These are phyloP conservation scores for Brachymystax lenok DNA, from an alignment of 2,797 vertebrate species.

Conservation along the genomic window DNA sequence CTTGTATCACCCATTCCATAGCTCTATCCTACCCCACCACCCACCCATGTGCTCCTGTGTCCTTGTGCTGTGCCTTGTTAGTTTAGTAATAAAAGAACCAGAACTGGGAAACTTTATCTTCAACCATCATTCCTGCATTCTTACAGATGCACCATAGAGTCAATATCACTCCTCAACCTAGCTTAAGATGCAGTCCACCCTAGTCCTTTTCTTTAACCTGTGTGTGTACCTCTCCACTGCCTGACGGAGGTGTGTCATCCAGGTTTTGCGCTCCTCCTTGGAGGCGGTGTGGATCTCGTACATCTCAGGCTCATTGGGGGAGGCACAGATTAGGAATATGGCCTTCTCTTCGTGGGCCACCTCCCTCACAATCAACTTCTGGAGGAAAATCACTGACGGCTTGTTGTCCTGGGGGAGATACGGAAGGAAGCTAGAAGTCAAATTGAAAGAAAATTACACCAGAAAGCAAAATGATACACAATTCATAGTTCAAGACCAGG, in stretches of 20 bases:
- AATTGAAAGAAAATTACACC: background rate
- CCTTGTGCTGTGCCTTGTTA: no score
- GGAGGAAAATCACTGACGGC: conserved; percentile 81
- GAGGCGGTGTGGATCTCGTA: conserved; percentile 85
- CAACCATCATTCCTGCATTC: no score
- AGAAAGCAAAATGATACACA: background rate
- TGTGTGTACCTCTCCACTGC: conserved; percentile 80
- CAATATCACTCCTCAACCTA: no score
- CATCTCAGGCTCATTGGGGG: conserved; percentile 84
- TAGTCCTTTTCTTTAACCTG: background rate
- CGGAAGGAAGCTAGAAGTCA: background rate
- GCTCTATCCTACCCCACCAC: no score
- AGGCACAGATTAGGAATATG: conserved; percentile 88
- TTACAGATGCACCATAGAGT: no score
- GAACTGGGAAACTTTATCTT: no score
- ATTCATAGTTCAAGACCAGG: no score
- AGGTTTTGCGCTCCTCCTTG: conserved; percentile 84
- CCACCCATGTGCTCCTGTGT: no score
- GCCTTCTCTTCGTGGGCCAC: conserved; percentile 87
- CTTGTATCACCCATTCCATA: no score
- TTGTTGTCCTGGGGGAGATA: conserved; percentile 78
- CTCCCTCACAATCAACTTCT: conserved; percentile 86
- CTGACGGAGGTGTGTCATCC: conserved; percentile 83
- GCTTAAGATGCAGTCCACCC: no score
- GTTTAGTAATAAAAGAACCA: no score